Conservation (phyloP, 1,140 invertebrate species). For the Drosophila virilis region DNA sequence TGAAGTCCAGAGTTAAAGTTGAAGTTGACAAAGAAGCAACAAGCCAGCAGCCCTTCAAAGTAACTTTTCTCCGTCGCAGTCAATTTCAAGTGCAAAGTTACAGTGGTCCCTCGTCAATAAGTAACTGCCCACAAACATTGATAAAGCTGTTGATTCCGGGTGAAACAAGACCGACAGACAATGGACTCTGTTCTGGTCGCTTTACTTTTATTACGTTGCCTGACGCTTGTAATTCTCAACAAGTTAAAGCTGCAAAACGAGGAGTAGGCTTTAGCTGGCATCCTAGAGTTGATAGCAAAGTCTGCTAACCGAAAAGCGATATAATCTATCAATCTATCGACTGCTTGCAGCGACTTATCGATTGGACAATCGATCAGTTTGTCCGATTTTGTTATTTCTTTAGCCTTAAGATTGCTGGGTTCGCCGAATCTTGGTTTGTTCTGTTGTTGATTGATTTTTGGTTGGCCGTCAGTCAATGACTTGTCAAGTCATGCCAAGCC, state of each 20-base stretch:
- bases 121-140: too few species aligned
- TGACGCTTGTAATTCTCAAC: too few species aligned
- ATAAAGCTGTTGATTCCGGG: too few species aligned
- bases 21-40: conserved; percentile 6
- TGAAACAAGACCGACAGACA: too few species aligned
- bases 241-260: too few species aligned
- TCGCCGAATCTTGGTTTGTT: neutral
- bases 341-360: neutral
- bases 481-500: conserved; percentile 43
- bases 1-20: conserved; percentile 1
- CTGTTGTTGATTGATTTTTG: conserved; percentile 30
- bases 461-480: conserved; percentile 40
- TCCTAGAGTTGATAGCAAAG: too few species aligned
- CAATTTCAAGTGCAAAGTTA: neutral
- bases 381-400: conserved; percentile 22
- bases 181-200: too few species aligned
- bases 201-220: too few species aligned
- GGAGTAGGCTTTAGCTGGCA: too few species aligned
- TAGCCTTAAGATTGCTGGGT: conserved; percentile 14
- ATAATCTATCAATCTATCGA: neutral
- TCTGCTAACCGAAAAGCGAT: neutral
- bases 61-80: neutral
- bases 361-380: conserved; percentile 18
- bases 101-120: neutral
- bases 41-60: neutral